Conservation (phyloP, 2,797 vertebrate species). For the Pygocentrus nattereri region DNA sequence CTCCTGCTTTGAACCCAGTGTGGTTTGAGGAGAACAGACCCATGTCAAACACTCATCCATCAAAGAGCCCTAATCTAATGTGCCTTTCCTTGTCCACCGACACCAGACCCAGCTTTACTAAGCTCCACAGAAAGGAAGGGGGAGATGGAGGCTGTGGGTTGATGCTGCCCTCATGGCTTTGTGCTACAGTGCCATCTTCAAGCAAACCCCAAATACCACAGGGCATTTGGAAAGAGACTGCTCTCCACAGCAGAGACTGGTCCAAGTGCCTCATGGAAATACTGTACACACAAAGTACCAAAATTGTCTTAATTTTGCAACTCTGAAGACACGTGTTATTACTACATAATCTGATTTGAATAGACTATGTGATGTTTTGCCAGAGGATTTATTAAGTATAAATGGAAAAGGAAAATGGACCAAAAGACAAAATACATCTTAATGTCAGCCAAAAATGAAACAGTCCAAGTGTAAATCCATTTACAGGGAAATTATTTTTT, state of each 20-base stretch:
- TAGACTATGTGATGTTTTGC: neutral
- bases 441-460: conserved; percentile 6
- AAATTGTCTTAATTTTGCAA: neutral
- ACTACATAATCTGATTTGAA: neutral
- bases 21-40: conserved; percentile 4
- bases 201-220: conserved; percentile 24
- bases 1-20: conserved; percentile 10
- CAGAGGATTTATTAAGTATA: conserved; percentile 2
- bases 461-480: neutral
- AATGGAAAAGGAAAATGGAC: conserved; percentile 1
- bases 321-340: neutral
- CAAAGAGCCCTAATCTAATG: conserved; percentile 47
- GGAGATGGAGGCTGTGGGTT: conserved; percentile 25
- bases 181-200: conserved; percentile 1
- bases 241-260: neutral
- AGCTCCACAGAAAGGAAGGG: conserved; percentile 9
- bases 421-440: neutral
- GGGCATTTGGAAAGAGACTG: neutral
- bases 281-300: neutral
- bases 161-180: neutral
- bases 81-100: too few relatives aligned
- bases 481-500: too few relatives aligned
- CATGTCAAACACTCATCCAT: conserved; percentile 22
- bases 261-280: neutral
- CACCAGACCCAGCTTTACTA: conserved; percentile 42